Percentiles rank a stretch among this genome's conserved stretches.
Conservation (phyloP, 2,113 vertebrate genomes). For the Neoarius graeffei region DNA sequence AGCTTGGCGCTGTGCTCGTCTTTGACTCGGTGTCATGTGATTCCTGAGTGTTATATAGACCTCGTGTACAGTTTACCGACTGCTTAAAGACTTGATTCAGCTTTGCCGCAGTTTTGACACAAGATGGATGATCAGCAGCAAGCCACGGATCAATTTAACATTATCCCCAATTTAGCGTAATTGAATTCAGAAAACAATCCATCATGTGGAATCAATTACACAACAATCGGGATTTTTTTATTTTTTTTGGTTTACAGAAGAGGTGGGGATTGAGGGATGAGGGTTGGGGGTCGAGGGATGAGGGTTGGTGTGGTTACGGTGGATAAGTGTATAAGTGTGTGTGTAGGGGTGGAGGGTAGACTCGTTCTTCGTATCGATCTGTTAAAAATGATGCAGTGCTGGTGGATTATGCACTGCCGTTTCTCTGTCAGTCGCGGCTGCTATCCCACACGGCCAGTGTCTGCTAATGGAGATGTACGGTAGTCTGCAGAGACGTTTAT, state of each 20-base stretch:
- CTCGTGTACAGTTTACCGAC: slow-evolving; percentile 40
- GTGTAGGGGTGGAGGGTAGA: background rate
- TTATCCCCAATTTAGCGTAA: slow-evolving; percentile 63
- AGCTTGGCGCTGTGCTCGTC: background rate
- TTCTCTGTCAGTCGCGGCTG: slow-evolving; percentile 5
- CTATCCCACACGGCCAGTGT: slow-evolving; percentile 8
- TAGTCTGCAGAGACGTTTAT: slow-evolving; percentile 48
- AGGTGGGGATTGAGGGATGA: background rate
- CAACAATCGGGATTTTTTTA: slow-evolving; percentile 53
- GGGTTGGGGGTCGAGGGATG: background rate
- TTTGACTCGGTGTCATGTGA: background rate
- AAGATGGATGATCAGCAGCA: slow-evolving; percentile 58
- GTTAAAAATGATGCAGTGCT: slow-evolving; percentile 45
- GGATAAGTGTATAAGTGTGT: background rate
- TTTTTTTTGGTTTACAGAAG: background rate
- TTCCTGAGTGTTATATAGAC: slow-evolving; percentile 28
- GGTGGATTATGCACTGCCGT: slow-evolving; percentile 34
- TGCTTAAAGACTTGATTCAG: slow-evolving; percentile 49
- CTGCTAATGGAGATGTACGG: slow-evolving; percentile 50
- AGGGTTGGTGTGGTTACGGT: background rate
- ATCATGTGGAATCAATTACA: slow-evolving; percentile 58
- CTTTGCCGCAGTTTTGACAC: slow-evolving; percentile 48
- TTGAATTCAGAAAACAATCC: slow-evolving; percentile 62
- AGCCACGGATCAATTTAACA: slow-evolving; percentile 60
- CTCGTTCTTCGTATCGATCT: slow-evolving; percentile 42